Percentiles rank a stretch among this genome's conserved stretches.
phyloP scores from a whole-genome alignment of 2,797 vertebrate genomes.

The Aphelocoma californica region DNA sequence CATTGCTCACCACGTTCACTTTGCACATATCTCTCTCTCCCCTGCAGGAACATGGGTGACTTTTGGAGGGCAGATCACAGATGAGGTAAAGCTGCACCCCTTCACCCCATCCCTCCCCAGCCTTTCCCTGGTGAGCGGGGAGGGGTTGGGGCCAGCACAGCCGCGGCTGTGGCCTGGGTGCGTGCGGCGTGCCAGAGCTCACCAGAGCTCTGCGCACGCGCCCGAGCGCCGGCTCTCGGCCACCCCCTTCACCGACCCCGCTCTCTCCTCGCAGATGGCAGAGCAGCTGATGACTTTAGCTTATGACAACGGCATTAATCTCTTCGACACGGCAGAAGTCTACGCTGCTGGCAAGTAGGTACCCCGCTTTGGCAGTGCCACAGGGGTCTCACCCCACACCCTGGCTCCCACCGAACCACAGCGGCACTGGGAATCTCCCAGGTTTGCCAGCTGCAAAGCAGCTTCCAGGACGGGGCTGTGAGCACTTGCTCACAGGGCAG shows the following conservation, averaged over 20 bases:
- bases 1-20: neutral
- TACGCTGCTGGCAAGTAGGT: slow-evolving; percentile 98
- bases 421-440: neutral
- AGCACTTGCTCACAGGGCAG: rapidly evolving
- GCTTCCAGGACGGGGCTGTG: neutral
- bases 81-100: slow-evolving; percentile 84
- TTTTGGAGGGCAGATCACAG: slow-evolving; percentile 97
- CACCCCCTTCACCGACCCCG: neutral
- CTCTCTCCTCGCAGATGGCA: slow-evolving; percentile 86
- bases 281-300: slow-evolving; percentile 98
- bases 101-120: rapidly evolving
- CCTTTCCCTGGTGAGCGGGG: neutral
- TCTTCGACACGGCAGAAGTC: slow-evolving; percentile 98
- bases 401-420: rapidly evolving
- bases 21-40: neutral
- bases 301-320: slow-evolving; percentile 99
- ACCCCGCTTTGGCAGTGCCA: rapidly evolving
- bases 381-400: neutral
- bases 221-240: rapidly evolving
- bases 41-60: slow-evolving; percentile 96
- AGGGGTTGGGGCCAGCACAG: neutral
- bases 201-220: neutral
- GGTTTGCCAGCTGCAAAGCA: neutral
- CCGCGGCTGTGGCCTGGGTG: neutral
- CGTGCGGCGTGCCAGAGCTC: rapidly evolving